phyloP scores from a whole-genome alignment of 2,113 vertebrate genomes.

The Pedionomus torquatus region DNA sequence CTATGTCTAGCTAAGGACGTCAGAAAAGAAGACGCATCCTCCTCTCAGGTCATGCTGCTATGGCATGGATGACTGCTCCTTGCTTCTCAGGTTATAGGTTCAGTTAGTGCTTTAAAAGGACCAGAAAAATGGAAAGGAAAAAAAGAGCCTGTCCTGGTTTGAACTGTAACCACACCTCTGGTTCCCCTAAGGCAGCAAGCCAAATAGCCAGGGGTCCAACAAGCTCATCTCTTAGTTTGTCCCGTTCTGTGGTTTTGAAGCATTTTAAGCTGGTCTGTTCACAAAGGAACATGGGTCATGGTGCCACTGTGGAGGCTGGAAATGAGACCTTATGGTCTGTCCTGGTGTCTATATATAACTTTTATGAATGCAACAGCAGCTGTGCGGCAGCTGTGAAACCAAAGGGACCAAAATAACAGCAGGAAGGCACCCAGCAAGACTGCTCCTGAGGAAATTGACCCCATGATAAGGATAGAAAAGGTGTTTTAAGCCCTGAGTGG shows the following conservation, averaged over 20 bases:
- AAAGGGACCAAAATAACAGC: not conserved
- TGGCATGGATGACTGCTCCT: not conserved
- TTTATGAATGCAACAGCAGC: not conserved
- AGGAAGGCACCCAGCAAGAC: not conserved
- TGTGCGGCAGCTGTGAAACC: not conserved
- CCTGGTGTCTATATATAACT: not conserved
- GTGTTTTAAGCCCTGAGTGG: not conserved
- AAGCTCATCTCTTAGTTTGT: not conserved
- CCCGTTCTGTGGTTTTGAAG: slow-evolving; percentile 12
- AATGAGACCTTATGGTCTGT: not conserved
- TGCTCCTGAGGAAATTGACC: not conserved
- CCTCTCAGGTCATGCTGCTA: not conserved
- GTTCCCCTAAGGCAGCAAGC: not conserved
- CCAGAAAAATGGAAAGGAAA: not conserved
- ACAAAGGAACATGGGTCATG: not conserved
- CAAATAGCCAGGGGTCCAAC: not conserved
- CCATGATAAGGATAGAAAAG: not conserved
- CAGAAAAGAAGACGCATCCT: not conserved
- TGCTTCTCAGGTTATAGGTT: not conserved
- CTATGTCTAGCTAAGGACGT: not conserved
- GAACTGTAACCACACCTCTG: not conserved
- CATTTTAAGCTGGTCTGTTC: not conserved
- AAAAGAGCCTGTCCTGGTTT: not conserved
- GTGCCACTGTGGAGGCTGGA: not conserved
- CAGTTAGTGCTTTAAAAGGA: not conserved